These are phyloP conservation scores for Podarcis muralis DNA, from an alignment of 2,113 vertebrate species.

Conservation along the genomic window DNA sequence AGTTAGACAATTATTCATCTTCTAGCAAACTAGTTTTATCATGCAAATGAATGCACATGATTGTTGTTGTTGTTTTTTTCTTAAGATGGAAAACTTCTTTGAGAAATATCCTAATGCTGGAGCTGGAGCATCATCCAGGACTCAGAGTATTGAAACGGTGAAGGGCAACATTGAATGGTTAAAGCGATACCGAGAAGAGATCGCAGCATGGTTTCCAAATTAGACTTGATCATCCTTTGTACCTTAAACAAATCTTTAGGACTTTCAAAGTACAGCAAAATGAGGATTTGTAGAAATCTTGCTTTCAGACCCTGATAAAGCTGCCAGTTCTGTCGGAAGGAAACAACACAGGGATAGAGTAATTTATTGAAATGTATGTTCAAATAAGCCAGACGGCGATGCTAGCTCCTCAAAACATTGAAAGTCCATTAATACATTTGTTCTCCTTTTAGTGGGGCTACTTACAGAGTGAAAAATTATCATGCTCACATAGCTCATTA, in stretches of 20 bases:
- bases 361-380: slow-evolving; percentile 13
- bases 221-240: background rate
- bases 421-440: background rate
- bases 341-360: background rate
- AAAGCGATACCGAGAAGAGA: slow-evolving; percentile 76
- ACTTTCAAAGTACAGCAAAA: background rate
- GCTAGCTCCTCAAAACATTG: background rate
- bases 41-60: background rate
- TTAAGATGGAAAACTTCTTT: slow-evolving; percentile 94
- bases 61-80: slow-evolving; percentile 13
- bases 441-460: background rate
- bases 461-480: background rate
- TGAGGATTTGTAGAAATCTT: background rate
- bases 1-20: background rate
- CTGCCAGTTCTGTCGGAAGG: background rate
- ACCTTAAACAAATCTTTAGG: slow-evolving; percentile 12
- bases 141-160: slow-evolving; percentile 89
- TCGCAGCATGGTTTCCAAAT: slow-evolving; percentile 77
- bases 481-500: background rate
- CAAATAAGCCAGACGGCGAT: background rate
- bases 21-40: background rate
- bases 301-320: background rate
- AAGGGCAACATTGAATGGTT: slow-evolving; percentile 92
- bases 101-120: slow-evolving; percentile 85
- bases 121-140: slow-evolving; percentile 84